phyloP scores from a whole-genome alignment of 2,888 invertebrate species.

The Nemurella pictetii region DNA sequence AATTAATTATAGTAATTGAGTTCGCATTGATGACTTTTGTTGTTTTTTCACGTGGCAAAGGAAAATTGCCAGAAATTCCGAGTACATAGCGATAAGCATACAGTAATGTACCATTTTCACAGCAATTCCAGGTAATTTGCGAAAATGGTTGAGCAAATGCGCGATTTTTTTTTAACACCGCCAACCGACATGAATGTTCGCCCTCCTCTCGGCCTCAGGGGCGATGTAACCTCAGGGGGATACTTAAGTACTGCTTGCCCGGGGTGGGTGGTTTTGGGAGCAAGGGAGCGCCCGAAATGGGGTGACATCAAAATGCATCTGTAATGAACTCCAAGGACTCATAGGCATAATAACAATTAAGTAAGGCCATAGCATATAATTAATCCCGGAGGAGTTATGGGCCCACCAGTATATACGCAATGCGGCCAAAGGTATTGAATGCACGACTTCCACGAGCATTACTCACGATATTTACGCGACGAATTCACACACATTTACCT shows the following conservation, averaged over 20 bases:
- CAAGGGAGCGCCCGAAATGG: neutral
- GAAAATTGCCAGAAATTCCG: neutral
- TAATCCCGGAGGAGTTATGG: neutral
- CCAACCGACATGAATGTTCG: neutral
- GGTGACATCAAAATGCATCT: conserved; percentile 39
- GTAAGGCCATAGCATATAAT: neutral
- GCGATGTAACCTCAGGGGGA: neutral
- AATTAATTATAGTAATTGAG: neutral
- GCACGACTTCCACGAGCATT: neutral
- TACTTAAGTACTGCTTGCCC: neutral
- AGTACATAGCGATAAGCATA: neutral
- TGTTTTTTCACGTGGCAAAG: neutral
- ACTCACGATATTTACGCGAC: neutral
- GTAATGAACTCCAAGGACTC: conserved; percentile 31
- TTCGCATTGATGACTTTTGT: neutral
- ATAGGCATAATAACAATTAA: neutral
- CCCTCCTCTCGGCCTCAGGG: neutral
- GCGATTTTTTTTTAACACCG: neutral
- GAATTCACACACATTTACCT: neutral
- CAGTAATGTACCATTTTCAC: neutral
- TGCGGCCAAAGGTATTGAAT: neutral
- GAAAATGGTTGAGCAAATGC: neutral
- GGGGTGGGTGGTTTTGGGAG: neutral
- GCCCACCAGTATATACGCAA: neutral
- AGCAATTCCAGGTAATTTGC: neutral